These are phyloP conservation scores for Oxyruncus cristatus DNA, from an alignment of 2,113 vertebrate species.

Conservation along the genomic window DNA sequence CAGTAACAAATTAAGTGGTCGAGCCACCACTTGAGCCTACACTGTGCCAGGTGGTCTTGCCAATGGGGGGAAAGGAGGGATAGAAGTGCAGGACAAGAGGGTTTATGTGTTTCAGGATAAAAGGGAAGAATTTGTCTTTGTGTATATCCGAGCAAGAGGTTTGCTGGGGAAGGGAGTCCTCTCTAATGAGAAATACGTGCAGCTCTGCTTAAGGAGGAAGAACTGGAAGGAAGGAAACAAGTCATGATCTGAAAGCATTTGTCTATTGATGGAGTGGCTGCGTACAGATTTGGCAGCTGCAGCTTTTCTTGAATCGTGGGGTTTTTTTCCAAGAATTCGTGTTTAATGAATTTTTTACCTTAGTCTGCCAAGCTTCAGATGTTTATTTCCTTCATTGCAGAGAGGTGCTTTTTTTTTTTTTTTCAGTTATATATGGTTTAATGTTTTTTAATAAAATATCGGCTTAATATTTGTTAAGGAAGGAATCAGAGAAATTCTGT, in stretches of 20 bases:
- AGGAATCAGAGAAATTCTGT: not conserved
- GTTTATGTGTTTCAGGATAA: not conserved
- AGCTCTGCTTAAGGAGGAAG: not conserved
- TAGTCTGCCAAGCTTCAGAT: not conserved
- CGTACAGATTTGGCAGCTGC: conserved; percentile 44
- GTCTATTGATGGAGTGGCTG: not conserved
- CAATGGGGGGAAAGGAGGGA: accelerated
- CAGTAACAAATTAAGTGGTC: not conserved
- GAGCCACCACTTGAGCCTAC: not conserved
- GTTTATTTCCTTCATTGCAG: not conserved
- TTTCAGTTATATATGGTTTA: not conserved
- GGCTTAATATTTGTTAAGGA: not conserved
- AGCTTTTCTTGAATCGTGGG: not conserved
- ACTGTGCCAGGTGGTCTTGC: not conserved
- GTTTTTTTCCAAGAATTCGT: conserved; percentile 21
- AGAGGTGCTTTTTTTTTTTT: not conserved
- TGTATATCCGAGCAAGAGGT: not conserved
- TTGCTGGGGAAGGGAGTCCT: not conserved
- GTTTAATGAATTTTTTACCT: conserved; percentile 14
- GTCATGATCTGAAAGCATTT: conserved; percentile 26
- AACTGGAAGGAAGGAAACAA: conserved; percentile 52
- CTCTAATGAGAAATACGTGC: conserved; percentile 12
- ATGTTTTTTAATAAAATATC: not conserved
- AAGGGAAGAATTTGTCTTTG: not conserved
- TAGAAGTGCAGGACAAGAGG: not conserved